phyloP scores from a whole-genome alignment of 1,140 invertebrate genomes.

The Heliconius himera region DNA sequence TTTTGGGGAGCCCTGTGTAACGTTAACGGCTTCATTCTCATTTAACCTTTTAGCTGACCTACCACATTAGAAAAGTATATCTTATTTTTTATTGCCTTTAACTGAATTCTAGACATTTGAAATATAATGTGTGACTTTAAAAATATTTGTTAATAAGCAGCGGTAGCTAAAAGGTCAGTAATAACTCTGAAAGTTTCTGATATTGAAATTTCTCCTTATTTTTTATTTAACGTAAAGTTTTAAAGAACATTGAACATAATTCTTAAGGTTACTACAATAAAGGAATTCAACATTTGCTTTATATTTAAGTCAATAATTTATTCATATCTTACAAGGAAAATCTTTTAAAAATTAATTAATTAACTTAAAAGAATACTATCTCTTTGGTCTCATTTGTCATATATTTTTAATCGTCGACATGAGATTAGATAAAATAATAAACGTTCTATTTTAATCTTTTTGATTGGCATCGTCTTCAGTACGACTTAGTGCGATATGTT shows the following conservation, averaged over 20 bases:
- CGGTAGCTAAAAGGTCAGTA: background rate
- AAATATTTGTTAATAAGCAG: background rate
- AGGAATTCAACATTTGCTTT: conserved; percentile 76
- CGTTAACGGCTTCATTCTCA: conserved; percentile 47
- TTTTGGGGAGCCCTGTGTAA: conserved; percentile 60
- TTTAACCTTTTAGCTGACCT: conserved; percentile 10
- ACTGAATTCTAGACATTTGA: background rate
- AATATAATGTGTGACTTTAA: conserved; percentile 14
- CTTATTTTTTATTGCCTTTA: background rate
- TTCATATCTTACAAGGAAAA: background rate
- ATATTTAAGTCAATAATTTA: background rate
- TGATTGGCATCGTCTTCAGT: conserved; percentile 22
- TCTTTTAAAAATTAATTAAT: background rate
- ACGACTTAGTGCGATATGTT: background rate
- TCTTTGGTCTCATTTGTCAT: conserved; percentile 8
- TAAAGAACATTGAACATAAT: background rate
- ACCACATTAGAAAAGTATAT: background rate
- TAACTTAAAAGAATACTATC: background rate
- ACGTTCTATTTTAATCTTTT: conserved; percentile 7
- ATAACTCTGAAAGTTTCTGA: background rate
- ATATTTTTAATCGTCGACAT: conserved; percentile 7
- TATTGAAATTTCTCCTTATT: background rate
- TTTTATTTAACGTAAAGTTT: background rate
- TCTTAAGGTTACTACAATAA: conserved; percentile 30
- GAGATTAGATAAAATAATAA: conserved; percentile 30